phyloP scores from a whole-genome alignment of 1,140 invertebrate species.

The Ectropis grisescens region DNA sequence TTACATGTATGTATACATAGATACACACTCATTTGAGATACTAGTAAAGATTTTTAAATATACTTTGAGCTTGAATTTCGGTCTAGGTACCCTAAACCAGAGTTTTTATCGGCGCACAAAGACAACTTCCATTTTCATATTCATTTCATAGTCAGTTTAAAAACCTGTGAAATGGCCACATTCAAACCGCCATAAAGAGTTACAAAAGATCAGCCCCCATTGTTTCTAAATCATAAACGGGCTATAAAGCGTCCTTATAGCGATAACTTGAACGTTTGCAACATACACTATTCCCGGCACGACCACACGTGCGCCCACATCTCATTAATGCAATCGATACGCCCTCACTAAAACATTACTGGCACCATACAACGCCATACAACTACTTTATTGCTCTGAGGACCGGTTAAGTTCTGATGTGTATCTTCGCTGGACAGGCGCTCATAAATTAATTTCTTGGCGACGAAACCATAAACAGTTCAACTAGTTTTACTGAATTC shows the following conservation, averaged over 20 bases:
- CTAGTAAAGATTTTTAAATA: no score
- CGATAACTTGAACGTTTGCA: constrained; percentile 47
- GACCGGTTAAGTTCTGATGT: constrained; percentile 19
- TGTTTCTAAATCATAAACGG: constrained; percentile 45
- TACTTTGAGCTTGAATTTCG: no score
- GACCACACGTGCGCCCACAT: constrained; percentile 61
- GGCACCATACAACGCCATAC: constrained; percentile 39
- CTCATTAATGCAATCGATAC: constrained; percentile 65
- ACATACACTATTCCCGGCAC: constrained; percentile 34
- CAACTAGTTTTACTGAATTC: no score
- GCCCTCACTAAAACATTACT: constrained; percentile 52
- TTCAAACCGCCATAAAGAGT: constrained; percentile 13
- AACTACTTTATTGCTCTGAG: constrained; percentile 36
- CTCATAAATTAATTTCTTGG: background rate
- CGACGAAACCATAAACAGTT: no score
- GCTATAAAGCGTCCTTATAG: constrained; percentile 38
- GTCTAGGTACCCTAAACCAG: no score
- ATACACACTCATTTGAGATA: no score
- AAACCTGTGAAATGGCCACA: no score
- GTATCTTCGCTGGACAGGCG: background rate
- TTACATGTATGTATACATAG: no score
- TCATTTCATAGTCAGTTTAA: no score
- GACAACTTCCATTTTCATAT: no score
- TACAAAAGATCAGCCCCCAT: constrained; percentile 34
- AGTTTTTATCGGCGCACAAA: no score